Percentiles rank a stretch among this genome's conserved stretches.
Evolutionary conservation across 2,797 vertebrate species (phyloP).

Genomic region (Hylomyscus alleni): DNA sequence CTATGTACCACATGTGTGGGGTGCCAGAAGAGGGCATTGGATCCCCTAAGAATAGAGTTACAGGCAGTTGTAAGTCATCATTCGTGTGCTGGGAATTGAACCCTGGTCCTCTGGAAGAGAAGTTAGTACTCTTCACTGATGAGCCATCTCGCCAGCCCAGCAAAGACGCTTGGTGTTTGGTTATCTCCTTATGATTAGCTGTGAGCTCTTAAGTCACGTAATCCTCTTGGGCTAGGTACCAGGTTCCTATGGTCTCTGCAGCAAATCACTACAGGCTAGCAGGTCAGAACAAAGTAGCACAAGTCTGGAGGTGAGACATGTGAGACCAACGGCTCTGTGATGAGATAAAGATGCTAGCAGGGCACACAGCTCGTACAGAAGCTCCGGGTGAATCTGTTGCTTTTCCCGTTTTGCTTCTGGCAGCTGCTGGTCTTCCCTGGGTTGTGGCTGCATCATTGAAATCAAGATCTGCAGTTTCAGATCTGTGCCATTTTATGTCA

Average conservation of each 20-base stretch:
- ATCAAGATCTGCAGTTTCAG: background rate
- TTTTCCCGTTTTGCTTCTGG: background rate
- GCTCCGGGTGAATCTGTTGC: background rate
- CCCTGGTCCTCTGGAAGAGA: background rate
- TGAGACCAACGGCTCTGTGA: too few relatives aligned
- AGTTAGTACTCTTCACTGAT: background rate
- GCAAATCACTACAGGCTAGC: too few relatives aligned
- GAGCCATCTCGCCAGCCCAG: background rate
- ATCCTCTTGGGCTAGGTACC: background rate
- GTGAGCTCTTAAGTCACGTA: background rate
- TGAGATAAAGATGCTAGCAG: background rate
- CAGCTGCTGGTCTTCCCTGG: background rate
- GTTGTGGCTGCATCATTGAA: background rate
- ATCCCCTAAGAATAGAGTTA: background rate
- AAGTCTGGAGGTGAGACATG: background rate
- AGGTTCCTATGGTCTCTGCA: background rate
- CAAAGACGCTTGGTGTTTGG: background rate
- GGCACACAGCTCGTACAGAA: accelerated
- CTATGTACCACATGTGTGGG: background rate
- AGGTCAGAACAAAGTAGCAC: background rate
- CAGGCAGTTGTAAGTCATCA: background rate
- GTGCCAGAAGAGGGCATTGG: background rate
- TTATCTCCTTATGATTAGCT: background rate
- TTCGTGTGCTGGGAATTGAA: background rate
- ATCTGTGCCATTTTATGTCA: background rate